Evolutionary conservation across 2,888 invertebrate genomes (phyloP), one percentile per base, ranked within the genome.

Genomic region (Phalera bucephala): DNA sequence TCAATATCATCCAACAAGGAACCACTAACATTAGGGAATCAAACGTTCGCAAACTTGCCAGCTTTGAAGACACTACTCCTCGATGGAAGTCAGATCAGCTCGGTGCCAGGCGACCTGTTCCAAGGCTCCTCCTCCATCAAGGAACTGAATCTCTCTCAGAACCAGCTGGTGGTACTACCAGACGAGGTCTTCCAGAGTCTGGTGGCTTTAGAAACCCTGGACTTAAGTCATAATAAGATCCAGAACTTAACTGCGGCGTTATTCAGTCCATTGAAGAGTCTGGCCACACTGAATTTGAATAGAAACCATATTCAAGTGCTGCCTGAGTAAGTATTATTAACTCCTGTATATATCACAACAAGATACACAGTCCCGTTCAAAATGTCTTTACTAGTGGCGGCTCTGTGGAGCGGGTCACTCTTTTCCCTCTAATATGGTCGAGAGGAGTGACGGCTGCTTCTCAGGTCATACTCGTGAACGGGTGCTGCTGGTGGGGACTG

Each of bases 251-350:
- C 11, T 0, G 3, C 19, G 0, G 17, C 3, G 0, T 15, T 31
- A 0, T 60, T 60, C 1, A 0, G 20, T 0, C 20, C 38, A 0
- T 7, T 60, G 7, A 49, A 30, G 0, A 10, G 42, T 0, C 13
- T 57, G 8, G 33, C 44, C 1, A 15, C 21, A n/a, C n/a, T 57
- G 0, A 34, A 52, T 5, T 10, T 57, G 9, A 27, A 52, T n/a
- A 28, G 31, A 1, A 57, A 57, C 31, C 1, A 25, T 2, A 20
- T 57, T 8, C 33, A 45, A 6, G 26, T 1, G 0, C 26, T 57
- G 3, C 52, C 52, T 0, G 44, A 40, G 62, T 62, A 11, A 61
- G 64, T 54, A 27, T 38, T 22, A 22, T 2, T n/a, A n/a, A n/a
- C n/a, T n/a, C n/a, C n/a, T n/a, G n/a, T n/a, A n/a, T n/a, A n/a